phyloP scores from a whole-genome alignment of 2,888 invertebrate species.

The Monopis laevigella region DNA sequence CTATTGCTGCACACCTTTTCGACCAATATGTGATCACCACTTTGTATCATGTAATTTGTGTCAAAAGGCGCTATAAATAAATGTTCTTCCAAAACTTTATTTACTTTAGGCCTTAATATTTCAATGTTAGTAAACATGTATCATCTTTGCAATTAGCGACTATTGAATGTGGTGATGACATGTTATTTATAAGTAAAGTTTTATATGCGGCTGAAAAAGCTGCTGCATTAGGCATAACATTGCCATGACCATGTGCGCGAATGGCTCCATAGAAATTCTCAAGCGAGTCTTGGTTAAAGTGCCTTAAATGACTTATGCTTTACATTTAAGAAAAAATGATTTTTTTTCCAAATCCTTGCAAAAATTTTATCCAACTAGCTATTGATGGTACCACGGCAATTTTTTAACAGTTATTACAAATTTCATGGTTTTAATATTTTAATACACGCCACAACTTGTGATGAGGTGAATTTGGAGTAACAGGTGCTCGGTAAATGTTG shows the following conservation, averaged over 20 bases:
- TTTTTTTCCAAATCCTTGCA: not conserved
- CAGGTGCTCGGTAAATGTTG: too few relatives aligned
- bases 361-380: not conserved
- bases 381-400: conserved; percentile 3
- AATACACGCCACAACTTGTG: too few relatives aligned
- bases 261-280: conserved; percentile 3
- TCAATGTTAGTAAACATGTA: not conserved
- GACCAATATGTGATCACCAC: too few relatives aligned
- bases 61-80: too few relatives aligned
- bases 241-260: not conserved
- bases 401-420: too few relatives aligned
- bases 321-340: not conserved
- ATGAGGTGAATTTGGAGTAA: too few relatives aligned
- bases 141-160: not conserved
- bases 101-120: too few relatives aligned
- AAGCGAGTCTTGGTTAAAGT: conserved; percentile 4
- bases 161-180: conserved; percentile 1
- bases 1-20: too few relatives aligned
- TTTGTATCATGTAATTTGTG: too few relatives aligned
- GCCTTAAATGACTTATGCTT: not conserved
- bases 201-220: conserved; percentile 1
- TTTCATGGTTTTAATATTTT: too few relatives aligned
- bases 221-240: not conserved
- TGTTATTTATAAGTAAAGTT: conserved; percentile 8
- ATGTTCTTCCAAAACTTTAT: too few relatives aligned